phyloP scores from a whole-genome alignment of 2,888 invertebrate genomes.

The Crossocerus cetratus region DNA sequence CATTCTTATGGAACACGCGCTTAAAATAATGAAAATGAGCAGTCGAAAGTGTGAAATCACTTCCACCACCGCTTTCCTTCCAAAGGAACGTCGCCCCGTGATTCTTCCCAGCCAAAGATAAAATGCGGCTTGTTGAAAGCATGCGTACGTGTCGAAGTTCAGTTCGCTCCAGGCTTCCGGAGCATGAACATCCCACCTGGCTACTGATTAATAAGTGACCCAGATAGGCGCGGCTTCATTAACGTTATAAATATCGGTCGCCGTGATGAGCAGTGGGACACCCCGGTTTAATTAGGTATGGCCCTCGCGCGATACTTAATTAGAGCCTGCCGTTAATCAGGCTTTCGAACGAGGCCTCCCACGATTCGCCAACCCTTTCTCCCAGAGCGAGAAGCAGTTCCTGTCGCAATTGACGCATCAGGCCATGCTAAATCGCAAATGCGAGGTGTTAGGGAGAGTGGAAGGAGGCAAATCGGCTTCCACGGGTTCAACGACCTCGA shows the following conservation, averaged over 20 bases:
- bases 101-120: neutral
- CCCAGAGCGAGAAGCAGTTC: neutral
- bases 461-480: constrained; percentile 43
- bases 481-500: constrained; percentile 43
- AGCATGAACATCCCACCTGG: neutral
- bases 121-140: neutral
- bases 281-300: constrained; percentile 45
- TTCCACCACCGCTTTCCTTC: neutral
- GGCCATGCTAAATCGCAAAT: constrained; percentile 27
- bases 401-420: neutral
- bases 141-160: neutral
- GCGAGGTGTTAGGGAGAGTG: constrained; percentile 36
- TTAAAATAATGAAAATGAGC: constrained; percentile 53
- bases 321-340: constrained; percentile 17
- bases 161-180: neutral
- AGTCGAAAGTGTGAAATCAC: constrained; percentile 19
- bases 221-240: constrained; percentile 21
- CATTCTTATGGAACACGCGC: constrained; percentile 37
- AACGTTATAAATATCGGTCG: constrained; percentile 35
- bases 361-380: neutral
- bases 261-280: constrained; percentile 21
- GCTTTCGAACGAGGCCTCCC: neutral
- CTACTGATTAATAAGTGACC: neutral
- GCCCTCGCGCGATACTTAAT: constrained; percentile 42
- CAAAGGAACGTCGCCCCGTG: neutral